Evolutionary conservation across 2,797 vertebrate genomes (phyloP).

Genomic region (Brachyalestes nurse): DNA sequence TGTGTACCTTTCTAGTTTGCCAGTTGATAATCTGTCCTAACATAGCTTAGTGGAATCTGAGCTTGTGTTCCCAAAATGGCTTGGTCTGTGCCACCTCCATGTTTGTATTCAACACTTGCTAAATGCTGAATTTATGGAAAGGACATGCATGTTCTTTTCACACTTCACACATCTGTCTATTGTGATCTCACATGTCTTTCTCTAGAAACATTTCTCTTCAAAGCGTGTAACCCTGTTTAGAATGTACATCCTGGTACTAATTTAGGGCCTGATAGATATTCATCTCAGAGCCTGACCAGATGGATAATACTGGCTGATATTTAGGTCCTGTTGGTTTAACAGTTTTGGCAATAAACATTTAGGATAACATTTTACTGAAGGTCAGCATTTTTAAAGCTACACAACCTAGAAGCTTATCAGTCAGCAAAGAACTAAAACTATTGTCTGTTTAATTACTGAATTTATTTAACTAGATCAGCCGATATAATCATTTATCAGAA

Average conservation of each 20-base stretch:
- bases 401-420: no score
- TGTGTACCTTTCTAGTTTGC: constrained; percentile 51
- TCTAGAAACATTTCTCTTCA: background rate
- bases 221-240: background rate
- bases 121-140: constrained; percentile 1
- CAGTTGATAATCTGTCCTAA: constrained; percentile 29
- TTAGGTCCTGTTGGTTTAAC: background rate
- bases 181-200: constrained; percentile 4
- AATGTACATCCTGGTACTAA: constrained; percentile 2
- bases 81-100: constrained; percentile 28
- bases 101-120: constrained; percentile 28
- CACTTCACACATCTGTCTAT: background rate
- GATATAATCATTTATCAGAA: no score
- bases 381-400: no score
- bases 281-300: no score
- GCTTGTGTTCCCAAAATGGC: constrained; percentile 20
- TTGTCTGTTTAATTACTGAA: no score
- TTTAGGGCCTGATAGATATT: no score
- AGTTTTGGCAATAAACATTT: no score
- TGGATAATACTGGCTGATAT: background rate
- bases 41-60: constrained; percentile 40
- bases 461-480: no score
- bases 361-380: no score
- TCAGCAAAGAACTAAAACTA: no score
- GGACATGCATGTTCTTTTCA: constrained; percentile 33